A percentile compares a stretch with the other conserved stretches of the same genome.
Evolutionary conservation across 1,140 invertebrate species (phyloP).

Genomic region (Agrypnia vestita): DNA sequence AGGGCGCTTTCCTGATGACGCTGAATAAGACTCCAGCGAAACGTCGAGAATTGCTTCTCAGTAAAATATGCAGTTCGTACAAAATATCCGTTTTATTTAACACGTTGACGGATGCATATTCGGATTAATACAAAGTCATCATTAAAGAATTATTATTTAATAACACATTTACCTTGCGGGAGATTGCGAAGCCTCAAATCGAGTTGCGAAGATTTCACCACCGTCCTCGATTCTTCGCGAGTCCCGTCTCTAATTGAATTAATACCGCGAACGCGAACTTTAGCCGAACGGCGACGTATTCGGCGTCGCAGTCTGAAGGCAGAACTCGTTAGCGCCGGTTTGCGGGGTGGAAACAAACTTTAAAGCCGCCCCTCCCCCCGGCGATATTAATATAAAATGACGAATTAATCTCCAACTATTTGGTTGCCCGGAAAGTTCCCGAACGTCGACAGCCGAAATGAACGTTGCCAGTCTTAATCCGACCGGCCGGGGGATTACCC

Average conservation of each 20-base stretch:
- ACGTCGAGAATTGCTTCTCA: too few species aligned
- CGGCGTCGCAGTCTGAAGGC: neutral
- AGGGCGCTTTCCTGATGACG: too few species aligned
- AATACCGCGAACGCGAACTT: conserved; percentile 29
- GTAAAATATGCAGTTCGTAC: too few species aligned
- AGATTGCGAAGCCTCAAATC: too few species aligned
- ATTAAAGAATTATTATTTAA: too few species aligned
- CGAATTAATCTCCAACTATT: conserved; percentile 39
- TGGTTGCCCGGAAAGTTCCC: conserved; percentile 17
- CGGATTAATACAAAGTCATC: too few species aligned
- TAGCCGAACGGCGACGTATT: neutral
- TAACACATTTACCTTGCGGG: too few species aligned
- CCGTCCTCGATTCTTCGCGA: conserved; percentile 27
- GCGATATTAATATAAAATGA: conserved; percentile 40
- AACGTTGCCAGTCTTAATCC: conserved; percentile 34
- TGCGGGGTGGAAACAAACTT: neutral
- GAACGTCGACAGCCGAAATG: conserved; percentile 26
- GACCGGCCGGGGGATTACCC: conserved; percentile 4
- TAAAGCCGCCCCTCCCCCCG: neutral
- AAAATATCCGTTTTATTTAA: too few species aligned
- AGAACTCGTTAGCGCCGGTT: conserved; percentile 30
- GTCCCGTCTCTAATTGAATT: conserved; percentile 26
- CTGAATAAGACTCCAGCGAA: too few species aligned
- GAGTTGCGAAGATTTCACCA: neutral
- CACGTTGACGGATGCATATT: too few species aligned